Base-by-base conservation (phyloP, 2,113 vertebrate species). In the Varanus salvator region DNA sequence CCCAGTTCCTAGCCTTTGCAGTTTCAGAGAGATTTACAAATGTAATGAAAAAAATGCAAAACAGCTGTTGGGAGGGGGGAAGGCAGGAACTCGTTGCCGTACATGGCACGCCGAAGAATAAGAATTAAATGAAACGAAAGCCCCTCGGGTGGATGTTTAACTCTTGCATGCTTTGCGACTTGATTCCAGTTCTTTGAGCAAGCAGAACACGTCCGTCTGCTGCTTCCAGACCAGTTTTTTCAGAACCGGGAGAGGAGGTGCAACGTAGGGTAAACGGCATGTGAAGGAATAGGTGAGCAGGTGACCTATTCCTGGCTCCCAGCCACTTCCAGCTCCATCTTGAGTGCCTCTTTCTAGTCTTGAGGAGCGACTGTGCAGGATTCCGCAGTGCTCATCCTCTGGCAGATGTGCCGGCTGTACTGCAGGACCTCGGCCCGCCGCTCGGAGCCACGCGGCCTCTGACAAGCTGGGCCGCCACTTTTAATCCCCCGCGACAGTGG, bases 401-500 rank as follows among this genome's bases (percentile, higher is more conserved):
- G 92, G 60, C 90, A 89, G 92, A 83, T 48, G 87, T 72, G 52
- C 92, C 89, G 81, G n/a, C 93, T 77, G 87, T 89, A 83, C 78
- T 38, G 54, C 14, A 84, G 44, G 81, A 34, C 90, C 85, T 89
- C 85, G 74, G 86, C 92, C 91, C 66, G 71, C 71, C 88, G 29
- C 29, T 9, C n/a, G 60, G 80, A 93, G 69, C 82, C 64, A 7
- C 17, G 78, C 52, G n/a, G n/a, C 57, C 72, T 91, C 57, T 44
- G 90, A 69, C 87, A 80, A 92, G 82, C 84, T 93, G 82, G 94
- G 89, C 86, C 87, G 87, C 72, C 74, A 84, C 66, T 88, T 94
- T 96, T 95, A 93, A 94, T 94, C 93, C 84, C 92, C 66, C 44
- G 72, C 80, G 91, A 89, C 84, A 92, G 60, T 82, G 76, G 57